Evolutionary conservation across 2,113 vertebrate genomes (phyloP), one percentile per base, ranked within the genome.

Genomic region (Platichthys stellatus): DNA sequence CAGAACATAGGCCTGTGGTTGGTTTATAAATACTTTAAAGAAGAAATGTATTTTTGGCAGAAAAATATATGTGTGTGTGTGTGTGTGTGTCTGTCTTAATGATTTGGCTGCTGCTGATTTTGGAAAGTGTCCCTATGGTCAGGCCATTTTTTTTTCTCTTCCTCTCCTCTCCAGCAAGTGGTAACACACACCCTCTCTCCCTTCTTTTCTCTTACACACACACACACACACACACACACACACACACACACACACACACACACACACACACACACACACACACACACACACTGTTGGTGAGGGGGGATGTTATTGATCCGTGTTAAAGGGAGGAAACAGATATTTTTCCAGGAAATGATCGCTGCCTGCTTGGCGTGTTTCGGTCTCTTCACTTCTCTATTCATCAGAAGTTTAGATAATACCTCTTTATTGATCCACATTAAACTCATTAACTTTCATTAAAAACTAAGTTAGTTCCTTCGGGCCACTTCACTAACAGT

Each of bases 251-350:
- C 26, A 26, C 26, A 26, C 26, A 26, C 26, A 26, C 26, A 26
- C 26, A 26, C 26, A 26, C 26, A 26, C 26, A 26, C 26, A 26
- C 26, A 26, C 26, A 26, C 26, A 26, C 2, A 4, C 13, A 8
- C 24, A 18, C 59, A n/a, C 77, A 62, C 61, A 64, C 54, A 51
- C 28, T 54, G 70, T 57, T 56, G 60, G 45, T 63, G 59, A 77
- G 56, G 35, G 59, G 63, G 59, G 59, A 5, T 28, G 38, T 69
- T 88, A 91, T 91, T 80, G 86, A 90, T 87, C 82, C 62, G 17
- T 58, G 71, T 86, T 87, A 79, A 89, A 88, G 80, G 85, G 59
- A 74, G 76, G 83, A 86, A 86, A 80, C 65, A 18, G 70, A 63
- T 26, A 80, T 61, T 74, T 57, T 86, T 74, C 56, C 74, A 79